These are phyloP conservation scores for Antitype chi DNA, from an alignment of 2,888 invertebrate species.

Conservation along the genomic window DNA sequence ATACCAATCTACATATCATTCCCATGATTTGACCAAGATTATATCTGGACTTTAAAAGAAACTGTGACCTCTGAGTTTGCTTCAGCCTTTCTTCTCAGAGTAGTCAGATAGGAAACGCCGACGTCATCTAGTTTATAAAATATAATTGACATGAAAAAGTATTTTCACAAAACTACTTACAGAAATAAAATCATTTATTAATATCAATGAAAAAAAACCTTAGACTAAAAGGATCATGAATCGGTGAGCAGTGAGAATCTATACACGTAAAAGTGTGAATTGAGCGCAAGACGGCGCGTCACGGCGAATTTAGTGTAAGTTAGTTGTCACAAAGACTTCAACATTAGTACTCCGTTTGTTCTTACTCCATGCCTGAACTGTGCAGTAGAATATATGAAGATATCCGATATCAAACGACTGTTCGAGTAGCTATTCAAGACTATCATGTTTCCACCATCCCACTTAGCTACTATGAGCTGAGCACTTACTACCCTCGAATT, in stretches of 20 bases:
- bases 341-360: slow-evolving; percentile 23
- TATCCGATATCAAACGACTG: slow-evolving; percentile 81
- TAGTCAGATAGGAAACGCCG: no score
- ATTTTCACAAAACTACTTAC: no score
- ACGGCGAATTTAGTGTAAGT: neutral
- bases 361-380: slow-evolving; percentile 54
- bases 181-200: no score
- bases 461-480: slow-evolving; percentile 81
- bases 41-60: no score
- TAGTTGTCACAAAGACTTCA: neutral
- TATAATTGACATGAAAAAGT: no score
- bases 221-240: no score
- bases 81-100: no score
- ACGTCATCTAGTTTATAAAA: no score
- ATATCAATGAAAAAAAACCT: no score
- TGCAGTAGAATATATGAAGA: slow-evolving; percentile 68
- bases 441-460: slow-evolving; percentile 83
- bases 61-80: no score
- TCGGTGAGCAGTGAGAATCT: neutral
- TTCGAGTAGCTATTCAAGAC: slow-evolving; percentile 79
- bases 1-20: no score
- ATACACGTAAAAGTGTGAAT: neutral
- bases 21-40: no score
- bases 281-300: neutral
- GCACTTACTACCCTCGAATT: slow-evolving; percentile 84